Conservation (phyloP, 2,113 vertebrate species). For the Pimephales promelas region DNA sequence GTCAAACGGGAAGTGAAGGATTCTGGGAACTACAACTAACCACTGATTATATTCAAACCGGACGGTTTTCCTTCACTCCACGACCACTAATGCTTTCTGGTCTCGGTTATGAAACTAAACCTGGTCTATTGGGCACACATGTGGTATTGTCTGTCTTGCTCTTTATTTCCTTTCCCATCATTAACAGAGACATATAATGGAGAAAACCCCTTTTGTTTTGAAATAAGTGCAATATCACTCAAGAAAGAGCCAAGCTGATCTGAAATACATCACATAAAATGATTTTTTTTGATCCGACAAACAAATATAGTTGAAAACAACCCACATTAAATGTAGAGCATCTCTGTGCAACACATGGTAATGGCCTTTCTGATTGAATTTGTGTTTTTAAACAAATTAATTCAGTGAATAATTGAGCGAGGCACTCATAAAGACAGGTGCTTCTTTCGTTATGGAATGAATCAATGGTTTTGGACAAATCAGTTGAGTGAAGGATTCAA, state of each 20-base stretch:
- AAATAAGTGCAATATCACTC: too few species aligned
- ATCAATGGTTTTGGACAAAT: neutral
- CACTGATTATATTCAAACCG: neutral
- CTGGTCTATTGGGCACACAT: too few species aligned
- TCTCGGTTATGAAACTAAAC: neutral
- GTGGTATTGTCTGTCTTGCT: neutral
- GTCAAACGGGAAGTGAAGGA: conserved; percentile 47
- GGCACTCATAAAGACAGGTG: neutral
- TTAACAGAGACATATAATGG: neutral
- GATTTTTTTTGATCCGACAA: too few species aligned
- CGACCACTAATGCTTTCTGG: neutral
- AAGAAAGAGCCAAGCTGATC: too few species aligned
- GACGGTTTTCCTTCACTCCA: neutral
- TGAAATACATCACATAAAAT: too few species aligned
- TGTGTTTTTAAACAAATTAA: neutral
- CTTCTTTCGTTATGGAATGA: neutral
- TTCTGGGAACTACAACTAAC: conserved; percentile 16
- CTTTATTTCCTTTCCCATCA: neutral
- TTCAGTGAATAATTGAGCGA: neutral
- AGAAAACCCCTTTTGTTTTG: neutral
- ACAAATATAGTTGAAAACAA: too few species aligned
- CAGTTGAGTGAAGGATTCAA: neutral
- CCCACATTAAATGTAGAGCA: too few species aligned
- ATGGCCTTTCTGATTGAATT: neutral
- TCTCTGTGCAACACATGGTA: neutral